Base-by-base conservation (phyloP, 2,888 invertebrate genomes). In the Sthenelais limicola region DNA sequence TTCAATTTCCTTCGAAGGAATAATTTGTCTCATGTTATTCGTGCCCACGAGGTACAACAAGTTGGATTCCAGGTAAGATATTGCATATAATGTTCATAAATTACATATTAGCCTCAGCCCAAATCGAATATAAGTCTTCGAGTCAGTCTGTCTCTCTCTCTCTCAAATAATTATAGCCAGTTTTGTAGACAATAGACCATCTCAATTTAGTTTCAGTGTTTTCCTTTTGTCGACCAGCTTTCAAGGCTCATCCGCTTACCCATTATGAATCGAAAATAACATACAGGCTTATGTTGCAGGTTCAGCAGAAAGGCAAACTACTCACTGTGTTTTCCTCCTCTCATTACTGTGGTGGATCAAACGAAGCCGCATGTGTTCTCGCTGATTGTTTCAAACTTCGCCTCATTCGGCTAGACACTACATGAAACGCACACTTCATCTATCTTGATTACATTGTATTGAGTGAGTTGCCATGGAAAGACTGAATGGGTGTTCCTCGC, bases 261-360 rank as follows among this genome's bases (percentile, higher is more conserved):
- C n/a, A n/a, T n/a, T n/a, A n/a, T n/a, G n/a, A n/a, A n/a, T n/a
- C n/a, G n/a, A n/a, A n/a, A n/a, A n/a, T n/a, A n/a, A n/a, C n/a
- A n/a, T n/a, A n/a, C n/a, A n/a, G n/a, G n/a, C n/a, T n/a, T 15
- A 43, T 43, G 18, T 93, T 92, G 84, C 91, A 92, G 90, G 90
- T 93, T 49, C 91, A 92, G 82, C 91, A 92, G 78, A 91, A 91
- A 75, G 93, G 93, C 0, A 91, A 91, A 77, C 88, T 93, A 49
- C 83, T 93, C 74, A 92, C 93, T 0, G 92, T 94, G 28, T 94
- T 94, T 87, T 93, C 93, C 0, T 93, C 93, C 0, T 92, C 92
- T 1, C 91, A 90, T 79, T 94, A 94, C 88, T 93, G 92, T 86
- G 92, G 93, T 54, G 92, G 92, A 0, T 89, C 87, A 74, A 94